Evolutionary conservation across 2,113 vertebrate genomes (phyloP).

Genomic region (Pseudorhombus dupliciocellatus): DNA sequence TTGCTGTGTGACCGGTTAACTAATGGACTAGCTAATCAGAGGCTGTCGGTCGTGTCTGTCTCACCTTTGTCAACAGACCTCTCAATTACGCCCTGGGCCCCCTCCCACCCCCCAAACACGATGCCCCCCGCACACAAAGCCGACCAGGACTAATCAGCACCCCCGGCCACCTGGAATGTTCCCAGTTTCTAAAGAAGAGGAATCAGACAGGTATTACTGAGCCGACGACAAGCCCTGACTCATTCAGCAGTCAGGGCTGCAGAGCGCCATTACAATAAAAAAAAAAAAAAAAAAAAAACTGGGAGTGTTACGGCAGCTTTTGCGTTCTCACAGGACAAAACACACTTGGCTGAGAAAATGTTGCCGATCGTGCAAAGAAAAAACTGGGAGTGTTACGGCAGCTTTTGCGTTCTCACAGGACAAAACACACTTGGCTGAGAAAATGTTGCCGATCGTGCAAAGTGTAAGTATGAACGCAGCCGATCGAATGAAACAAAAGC

Average conservation of each 20-base stretch:
- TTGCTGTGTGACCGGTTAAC: conserved; percentile 51
- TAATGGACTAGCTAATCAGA: conserved; percentile 64
- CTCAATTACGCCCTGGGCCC: conserved; percentile 18
- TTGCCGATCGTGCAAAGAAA: conserved; percentile 19
- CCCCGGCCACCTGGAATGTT: conserved; percentile 71
- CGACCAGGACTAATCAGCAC: conserved; percentile 64
- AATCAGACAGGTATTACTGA: conserved; percentile 63
- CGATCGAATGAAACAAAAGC: conserved; percentile 34
- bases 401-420: conserved; percentile 3
- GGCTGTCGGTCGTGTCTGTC: conserved; percentile 44
- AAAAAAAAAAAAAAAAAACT: conserved; percentile 1
- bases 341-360: conserved; percentile 4
- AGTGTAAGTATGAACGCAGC: conserved; percentile 1
- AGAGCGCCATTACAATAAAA: conserved; percentile 11
- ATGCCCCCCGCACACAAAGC: conserved; percentile 26
- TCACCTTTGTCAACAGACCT: conserved; percentile 61
- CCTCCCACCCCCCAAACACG: conserved; percentile 36
- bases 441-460: conserved; percentile 12
- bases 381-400: too few species aligned
- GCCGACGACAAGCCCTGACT: conserved; percentile 67
- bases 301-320: conserved; percentile 50
- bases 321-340: conserved; percentile 18
- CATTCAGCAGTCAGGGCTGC: conserved; percentile 37
- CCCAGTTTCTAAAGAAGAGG: conserved; percentile 54
- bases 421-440: conserved; percentile 10